Percentiles rank a stretch among this genome's conserved stretches.
These are phyloP conservation scores for Phylloscopus whistleri DNA, from an alignment of 2,113 vertebrate genomes.

Conservation along the genomic window DNA sequence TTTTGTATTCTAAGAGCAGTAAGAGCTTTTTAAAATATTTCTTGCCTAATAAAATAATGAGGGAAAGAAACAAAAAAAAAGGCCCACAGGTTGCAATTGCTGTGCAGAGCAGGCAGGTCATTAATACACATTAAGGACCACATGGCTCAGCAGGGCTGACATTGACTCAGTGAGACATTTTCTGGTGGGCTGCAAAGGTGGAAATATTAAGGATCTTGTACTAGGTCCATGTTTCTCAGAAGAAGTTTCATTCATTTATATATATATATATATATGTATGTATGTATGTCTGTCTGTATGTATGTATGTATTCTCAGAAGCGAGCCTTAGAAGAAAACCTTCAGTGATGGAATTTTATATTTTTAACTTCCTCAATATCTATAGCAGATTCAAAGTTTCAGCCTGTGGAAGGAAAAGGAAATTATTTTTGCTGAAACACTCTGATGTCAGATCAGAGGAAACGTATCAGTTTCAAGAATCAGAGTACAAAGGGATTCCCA, in stretches of 20 bases:
- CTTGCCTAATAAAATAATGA: background rate
- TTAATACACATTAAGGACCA: conserved; percentile 39
- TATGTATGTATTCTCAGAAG: background rate
- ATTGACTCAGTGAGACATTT: background rate
- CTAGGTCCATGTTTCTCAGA: background rate
- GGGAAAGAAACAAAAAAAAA: background rate
- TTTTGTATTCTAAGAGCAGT: background rate
- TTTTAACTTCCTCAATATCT: background rate
- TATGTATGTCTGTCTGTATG: no score
- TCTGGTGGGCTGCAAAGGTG: background rate
- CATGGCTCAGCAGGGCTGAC: background rate
- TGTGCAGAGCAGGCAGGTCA: background rate
- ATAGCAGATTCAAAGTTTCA: conserved; percentile 15
- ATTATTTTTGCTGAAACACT: conserved; percentile 26
- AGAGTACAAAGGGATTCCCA: conserved; percentile 45
- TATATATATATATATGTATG: background rate
- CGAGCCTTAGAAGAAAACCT: background rate
- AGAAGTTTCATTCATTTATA: background rate
- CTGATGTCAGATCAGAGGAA: conserved; percentile 52
- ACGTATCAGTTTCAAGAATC: conserved; percentile 1
- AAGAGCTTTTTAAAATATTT: conserved; percentile 23
- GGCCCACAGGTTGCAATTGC: background rate
- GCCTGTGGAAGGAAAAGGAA: conserved; percentile 23
- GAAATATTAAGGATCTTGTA: background rate
- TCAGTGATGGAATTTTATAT: background rate